Percentiles rank a stretch among this genome's conserved stretches.
Evolutionary conservation across 2,888 invertebrate genomes (phyloP).

Genomic region (Cosmia pyralina): DNA sequence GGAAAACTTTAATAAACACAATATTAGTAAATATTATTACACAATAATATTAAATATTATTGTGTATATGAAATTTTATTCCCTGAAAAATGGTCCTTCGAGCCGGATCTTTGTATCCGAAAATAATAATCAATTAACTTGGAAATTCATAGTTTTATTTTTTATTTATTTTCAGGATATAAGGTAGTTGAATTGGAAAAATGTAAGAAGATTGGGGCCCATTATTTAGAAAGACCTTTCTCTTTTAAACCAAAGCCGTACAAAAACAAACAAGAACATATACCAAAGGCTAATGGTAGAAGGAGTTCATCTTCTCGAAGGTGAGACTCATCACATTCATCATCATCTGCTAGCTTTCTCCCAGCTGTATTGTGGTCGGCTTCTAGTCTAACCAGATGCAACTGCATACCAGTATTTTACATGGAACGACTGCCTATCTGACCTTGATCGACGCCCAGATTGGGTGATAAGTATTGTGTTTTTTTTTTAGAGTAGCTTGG

Average conservation of each 20-base stretch:
- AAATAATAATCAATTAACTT: background rate
- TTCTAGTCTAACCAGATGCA: background rate
- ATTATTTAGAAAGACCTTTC: constrained; percentile 51
- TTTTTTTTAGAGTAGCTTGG: too few species aligned
- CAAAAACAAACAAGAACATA: constrained; percentile 10
- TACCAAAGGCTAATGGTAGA: constrained; percentile 52
- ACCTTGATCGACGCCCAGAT: background rate
- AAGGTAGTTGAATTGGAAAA: constrained; percentile 63
- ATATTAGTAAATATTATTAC: too few species aligned
- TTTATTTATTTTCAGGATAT: constrained; percentile 73
- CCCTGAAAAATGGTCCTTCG: background rate
- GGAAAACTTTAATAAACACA: background rate
- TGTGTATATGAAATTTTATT: too few species aligned
- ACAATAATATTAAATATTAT: too few species aligned
- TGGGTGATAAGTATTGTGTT: background rate
- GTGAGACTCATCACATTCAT: constrained; percentile 58
- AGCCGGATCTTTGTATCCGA: background rate
- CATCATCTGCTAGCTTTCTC: background rate
- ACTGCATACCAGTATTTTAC: background rate
- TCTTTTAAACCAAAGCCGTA: constrained; percentile 40
- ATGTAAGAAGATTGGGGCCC: constrained; percentile 70
- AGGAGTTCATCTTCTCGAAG: constrained; percentile 74
- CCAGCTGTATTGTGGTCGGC: background rate
- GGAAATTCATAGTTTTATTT: background rate
- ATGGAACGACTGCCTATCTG: background rate